Evolutionary conservation across 2,797 vertebrate species (phyloP).

Genomic region (Euphonia xanthogaster): DNA sequence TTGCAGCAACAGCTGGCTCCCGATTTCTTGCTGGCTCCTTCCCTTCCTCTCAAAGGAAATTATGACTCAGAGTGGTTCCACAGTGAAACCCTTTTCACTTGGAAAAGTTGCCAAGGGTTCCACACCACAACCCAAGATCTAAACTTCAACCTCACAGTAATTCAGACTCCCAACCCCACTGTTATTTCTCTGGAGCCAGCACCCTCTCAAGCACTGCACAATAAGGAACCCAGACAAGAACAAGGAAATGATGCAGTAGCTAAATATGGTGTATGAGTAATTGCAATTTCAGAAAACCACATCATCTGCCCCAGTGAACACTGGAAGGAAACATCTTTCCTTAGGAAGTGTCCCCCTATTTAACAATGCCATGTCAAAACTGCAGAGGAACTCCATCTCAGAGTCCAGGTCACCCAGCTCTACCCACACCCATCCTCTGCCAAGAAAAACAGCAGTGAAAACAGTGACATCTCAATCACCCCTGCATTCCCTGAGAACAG

Average conservation of each 20-base stretch:
- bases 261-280: not conserved
- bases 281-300: not conserved
- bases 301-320: not conserved
- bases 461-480: not conserved
- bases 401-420: not conserved
- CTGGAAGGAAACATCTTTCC: not conserved
- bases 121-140: not conserved
- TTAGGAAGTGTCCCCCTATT: not conserved
- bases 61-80: conserved; percentile 2
- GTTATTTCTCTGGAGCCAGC: not conserved
- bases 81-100: not conserved
- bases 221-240: not conserved
- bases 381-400: not conserved
- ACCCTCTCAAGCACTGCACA: not conserved
- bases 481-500: fast-evolving
- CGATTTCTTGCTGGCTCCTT: not conserved
- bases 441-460: not conserved
- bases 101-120: not conserved
- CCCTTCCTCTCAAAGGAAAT: not conserved
- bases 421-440: not conserved
- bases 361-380: not conserved
- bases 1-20: not conserved
- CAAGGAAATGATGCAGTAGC: not conserved
- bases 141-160: not conserved
- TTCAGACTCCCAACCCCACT: not conserved